Evolutionary conservation across 2,888 invertebrate genomes (phyloP).

Genomic region (Blastobasis adustella): DNA sequence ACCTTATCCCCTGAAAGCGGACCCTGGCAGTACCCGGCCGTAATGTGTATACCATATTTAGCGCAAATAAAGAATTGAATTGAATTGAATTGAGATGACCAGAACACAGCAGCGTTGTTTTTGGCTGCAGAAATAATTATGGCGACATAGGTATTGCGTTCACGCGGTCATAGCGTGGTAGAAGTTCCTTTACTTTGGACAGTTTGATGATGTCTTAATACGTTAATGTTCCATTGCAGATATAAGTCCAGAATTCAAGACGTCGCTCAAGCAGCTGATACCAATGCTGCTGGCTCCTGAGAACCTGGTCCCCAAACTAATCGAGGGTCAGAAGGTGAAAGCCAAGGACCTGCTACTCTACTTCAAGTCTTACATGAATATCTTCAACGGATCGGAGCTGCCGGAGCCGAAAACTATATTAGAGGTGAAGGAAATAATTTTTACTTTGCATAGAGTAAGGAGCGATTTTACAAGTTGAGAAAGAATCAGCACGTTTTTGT

Average conservation of each 20-base stretch:
- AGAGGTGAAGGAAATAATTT: conserved; percentile 72
- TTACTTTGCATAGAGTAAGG: too few species aligned
- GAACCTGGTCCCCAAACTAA: conserved; percentile 93
- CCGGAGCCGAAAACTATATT: conserved; percentile 99
- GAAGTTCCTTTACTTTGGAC: neutral
- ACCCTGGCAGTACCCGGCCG: too few species aligned
- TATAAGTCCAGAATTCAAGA: conserved; percentile 94
- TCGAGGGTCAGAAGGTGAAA: conserved; percentile 93
- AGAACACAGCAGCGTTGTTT: too few species aligned
- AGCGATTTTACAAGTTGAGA: too few species aligned
- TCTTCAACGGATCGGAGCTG: conserved; percentile 96
- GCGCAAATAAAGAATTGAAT: too few species aligned
- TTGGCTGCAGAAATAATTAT: too few species aligned
- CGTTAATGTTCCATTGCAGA: conserved; percentile 69
- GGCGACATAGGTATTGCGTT: too few species aligned
- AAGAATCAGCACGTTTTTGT: too few species aligned
- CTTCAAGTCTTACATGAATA: conserved; percentile 97
- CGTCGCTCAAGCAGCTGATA: conserved; percentile 85
- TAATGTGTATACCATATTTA: too few species aligned
- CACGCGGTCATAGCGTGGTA: too few species aligned
- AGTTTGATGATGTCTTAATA: neutral
- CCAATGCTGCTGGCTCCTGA: conserved; percentile 90
- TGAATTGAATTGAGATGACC: too few species aligned
- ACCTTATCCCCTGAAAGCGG: too few species aligned
- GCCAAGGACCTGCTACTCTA: conserved; percentile 96